Base-by-base conservation (phyloP, 2,888 invertebrate genomes). In the Apamea crenata region DNA sequence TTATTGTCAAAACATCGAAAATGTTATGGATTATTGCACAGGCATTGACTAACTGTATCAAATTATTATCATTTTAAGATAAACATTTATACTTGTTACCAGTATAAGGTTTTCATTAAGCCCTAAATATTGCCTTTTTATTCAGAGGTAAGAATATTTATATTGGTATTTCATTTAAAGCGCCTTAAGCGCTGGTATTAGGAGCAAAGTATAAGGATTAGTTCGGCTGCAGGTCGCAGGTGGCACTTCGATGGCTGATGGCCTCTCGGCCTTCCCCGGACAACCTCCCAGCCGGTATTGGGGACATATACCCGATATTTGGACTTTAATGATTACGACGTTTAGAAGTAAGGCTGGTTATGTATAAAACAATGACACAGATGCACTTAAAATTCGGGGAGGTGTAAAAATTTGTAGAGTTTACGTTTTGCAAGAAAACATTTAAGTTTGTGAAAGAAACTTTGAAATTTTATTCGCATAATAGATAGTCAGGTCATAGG, bases 171-270 rank as follows among this genome's bases (percentile, higher is more conserved):
- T 25, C 25, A 32, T 25, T 25, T 10, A 32, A 53, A 70, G 32
- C 21, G 21, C 63, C 71, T 71, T 71, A 63, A 85, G 32, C 50
- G 59, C 16, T 25, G 29, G 61, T 83, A 75, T 84, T 80, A 78
- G n/a, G 69, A 78, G 74, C 67, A 50, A 77, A 76, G 70, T 68
- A 68, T 76, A 61, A 74, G 81, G 81, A 81, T 88, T 83, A 85
- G 56, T 78, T 50, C 65, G 70, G 63, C 67, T 78, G 79, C 80
- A 78, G 63, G 80, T 76, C 78, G 77, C 87, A 87, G 87, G 88
- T 87, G 87, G 79, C 79, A 59, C 63, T 78, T 70, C 86, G 79
- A 83, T 66, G 53, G 74, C 69, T 81, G 79, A 88, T 87, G 78
- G 86, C 75, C 70, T 18, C 61, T 71, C 70, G 59, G 77, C 66